Conservation (phyloP, 2,113 vertebrate genomes). For the Ondatra zibethicus region DNA sequence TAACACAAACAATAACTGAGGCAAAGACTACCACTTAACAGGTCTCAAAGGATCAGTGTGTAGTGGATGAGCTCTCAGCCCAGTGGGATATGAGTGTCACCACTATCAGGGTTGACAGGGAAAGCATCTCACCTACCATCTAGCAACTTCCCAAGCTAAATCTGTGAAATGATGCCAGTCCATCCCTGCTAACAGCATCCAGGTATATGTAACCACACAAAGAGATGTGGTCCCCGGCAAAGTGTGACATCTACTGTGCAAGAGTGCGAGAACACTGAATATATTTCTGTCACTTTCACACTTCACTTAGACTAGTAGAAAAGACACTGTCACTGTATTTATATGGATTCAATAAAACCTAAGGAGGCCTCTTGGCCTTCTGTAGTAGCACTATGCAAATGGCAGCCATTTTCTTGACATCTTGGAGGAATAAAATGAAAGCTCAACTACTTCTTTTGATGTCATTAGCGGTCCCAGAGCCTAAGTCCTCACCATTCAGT, state of each 20-base stretch:
- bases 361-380: constrained; percentile 25
- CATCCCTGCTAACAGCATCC: not conserved
- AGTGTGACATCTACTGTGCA: constrained; percentile 20
- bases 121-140: not conserved
- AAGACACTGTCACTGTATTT: constrained; percentile 53
- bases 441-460: not conserved
- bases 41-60: not conserved
- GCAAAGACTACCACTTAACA: not conserved
- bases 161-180: not conserved
- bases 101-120: not conserved
- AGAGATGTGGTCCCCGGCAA: not conserved
- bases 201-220: not conserved
- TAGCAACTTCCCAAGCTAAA: not conserved
- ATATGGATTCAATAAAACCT: constrained; percentile 14
- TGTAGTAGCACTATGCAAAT: constrained; percentile 10
- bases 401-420: not conserved
- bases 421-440: not conserved
- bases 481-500: not conserved
- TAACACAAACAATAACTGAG: not conserved
- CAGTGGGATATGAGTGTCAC: not conserved
- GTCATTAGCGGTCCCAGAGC: not conserved
- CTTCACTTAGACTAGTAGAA: constrained; percentile 30
- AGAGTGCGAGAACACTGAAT: constrained; percentile 44
- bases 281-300: constrained; percentile 61
- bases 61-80: not conserved